Evolutionary conservation across 1,140 invertebrate genomes (phyloP).

Genomic region (Camponotus vicinus): DNA sequence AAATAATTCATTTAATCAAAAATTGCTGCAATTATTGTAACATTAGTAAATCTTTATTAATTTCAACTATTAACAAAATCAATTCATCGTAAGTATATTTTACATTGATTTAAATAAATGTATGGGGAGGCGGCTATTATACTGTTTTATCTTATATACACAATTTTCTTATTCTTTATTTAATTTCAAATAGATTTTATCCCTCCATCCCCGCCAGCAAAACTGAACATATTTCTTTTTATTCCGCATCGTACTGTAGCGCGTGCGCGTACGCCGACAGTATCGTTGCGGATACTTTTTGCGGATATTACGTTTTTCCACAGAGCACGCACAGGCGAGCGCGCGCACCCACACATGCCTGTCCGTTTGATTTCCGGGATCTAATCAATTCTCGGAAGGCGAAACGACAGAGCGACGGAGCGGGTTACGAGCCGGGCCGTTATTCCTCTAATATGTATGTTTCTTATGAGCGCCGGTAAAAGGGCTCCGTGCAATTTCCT

Average conservation of each 20-base stretch:
- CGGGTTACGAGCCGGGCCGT: conserved; percentile 67
- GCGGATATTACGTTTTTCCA: conserved; percentile 7
- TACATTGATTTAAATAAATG: no score
- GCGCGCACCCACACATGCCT: conserved; percentile 29
- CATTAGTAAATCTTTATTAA: no score
- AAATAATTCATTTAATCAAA: no score
- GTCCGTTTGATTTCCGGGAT: conserved; percentile 80
- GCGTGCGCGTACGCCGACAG: conserved; percentile 31
- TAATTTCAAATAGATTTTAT: background rate
- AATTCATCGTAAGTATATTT: no score
- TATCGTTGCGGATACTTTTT: conserved; percentile 38
- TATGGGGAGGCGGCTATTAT: no score
- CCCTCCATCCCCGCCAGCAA: no score
- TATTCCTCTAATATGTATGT: conserved; percentile 83
- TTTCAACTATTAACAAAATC: no score
- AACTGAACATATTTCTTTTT: background rate
- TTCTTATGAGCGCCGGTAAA: conserved; percentile 81
- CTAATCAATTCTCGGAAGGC: conserved; percentile 82
- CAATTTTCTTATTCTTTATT: background rate
- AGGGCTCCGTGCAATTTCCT: conserved; percentile 83
- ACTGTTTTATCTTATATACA: no score
- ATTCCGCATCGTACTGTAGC: background rate
- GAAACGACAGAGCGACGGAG: conserved; percentile 70
- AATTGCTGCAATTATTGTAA: no score
- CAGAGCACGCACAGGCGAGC: background rate